Evolutionary conservation across 2,113 vertebrate species (phyloP).

Genomic region (Scortum barcoo): DNA sequence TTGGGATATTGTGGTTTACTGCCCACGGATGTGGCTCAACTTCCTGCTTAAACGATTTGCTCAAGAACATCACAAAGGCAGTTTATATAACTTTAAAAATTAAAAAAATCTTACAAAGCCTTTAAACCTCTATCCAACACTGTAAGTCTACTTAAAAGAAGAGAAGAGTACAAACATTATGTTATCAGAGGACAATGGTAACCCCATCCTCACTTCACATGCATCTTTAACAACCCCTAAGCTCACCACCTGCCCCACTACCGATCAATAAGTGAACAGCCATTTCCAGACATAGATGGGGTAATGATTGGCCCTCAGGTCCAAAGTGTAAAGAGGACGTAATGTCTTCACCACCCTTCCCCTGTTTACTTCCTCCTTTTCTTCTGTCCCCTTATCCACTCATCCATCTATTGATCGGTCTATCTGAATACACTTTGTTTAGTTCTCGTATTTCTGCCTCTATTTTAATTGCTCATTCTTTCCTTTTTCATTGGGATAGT

Average conservation of each 20-base stretch:
- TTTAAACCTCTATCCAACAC: background rate
- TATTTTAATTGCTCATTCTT: background rate
- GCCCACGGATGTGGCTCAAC: conserved; percentile 59
- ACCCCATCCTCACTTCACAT: conserved; percentile 52
- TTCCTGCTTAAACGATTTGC: conserved; percentile 42
- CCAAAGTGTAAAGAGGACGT: conserved; percentile 53
- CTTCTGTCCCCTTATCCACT: conserved; percentile 32
- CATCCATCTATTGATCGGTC: conserved; percentile 63
- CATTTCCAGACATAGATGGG: conserved; percentile 53
- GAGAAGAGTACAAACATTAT: background rate
- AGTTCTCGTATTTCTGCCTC: conserved; percentile 25
- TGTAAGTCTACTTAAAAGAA: background rate
- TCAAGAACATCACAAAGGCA: background rate
- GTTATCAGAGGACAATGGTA: conserved; percentile 38
- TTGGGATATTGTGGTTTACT: conserved; percentile 56
- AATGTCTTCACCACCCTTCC: conserved; percentile 9
- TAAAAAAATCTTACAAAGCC: background rate
- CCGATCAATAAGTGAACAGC: conserved; percentile 68
- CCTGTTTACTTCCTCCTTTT: conserved; percentile 16
- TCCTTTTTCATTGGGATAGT: background rate
- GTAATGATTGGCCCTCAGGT: conserved; percentile 59
- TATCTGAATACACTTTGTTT: background rate
- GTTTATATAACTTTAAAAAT: conserved; percentile 1
- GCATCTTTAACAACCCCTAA: conserved; percentile 70
- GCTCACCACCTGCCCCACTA: conserved; percentile 61